Evolutionary conservation across 2,797 vertebrate species (phyloP), one percentile per base, ranked within the genome.

Genomic region (Myripristis jacobus): DNA sequence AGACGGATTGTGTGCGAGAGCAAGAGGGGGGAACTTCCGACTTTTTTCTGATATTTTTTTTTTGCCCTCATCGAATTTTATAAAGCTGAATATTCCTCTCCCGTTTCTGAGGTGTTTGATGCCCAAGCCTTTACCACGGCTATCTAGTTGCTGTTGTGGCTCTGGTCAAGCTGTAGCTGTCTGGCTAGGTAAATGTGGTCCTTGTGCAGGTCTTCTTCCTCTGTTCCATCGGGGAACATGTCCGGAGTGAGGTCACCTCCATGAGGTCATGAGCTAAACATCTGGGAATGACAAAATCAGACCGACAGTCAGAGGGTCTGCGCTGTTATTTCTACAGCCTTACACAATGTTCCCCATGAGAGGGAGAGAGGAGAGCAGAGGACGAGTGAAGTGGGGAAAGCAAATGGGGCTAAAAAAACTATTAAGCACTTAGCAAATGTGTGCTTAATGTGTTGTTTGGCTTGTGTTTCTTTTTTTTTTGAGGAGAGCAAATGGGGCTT

Each of bases 201-300:
- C 48, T 41, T 59, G 78, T 44, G 59, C 59, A 79, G 70, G 75
- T 80, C 69, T 53, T 77, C 79, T 47, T 78, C 70, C 62, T 83
- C 54, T 65, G 59, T 61, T 81, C 79, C 78, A 58, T 1, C 53
- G 13, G 57, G 81, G 82, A 89, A 83, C 90, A 87, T 84, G 86
- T 81, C 89, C 82, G 75, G 78, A 85, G 75, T 92, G 89, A 92
- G 88, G 90, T 93, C 92, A 92, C 83, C 68, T 81, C 78, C 59
- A 87, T 92, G 85, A 93, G 83, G 88, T 93, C 91, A 94, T 88
- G 79, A 83, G 77, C 84, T 79, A 90, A 91, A 92, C 87, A 94
- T 94, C 88, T 90, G 86, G 74, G 71, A 89, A 93, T 92, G 88
- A 92, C 89, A 89, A 92, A 92, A 91, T 91, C 89, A 86, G 90